A percentile compares a stretch with the other conserved stretches of the same genome.
Conservation (phyloP, 1,140 invertebrate species). For the Brachionus koreanus region DNA sequence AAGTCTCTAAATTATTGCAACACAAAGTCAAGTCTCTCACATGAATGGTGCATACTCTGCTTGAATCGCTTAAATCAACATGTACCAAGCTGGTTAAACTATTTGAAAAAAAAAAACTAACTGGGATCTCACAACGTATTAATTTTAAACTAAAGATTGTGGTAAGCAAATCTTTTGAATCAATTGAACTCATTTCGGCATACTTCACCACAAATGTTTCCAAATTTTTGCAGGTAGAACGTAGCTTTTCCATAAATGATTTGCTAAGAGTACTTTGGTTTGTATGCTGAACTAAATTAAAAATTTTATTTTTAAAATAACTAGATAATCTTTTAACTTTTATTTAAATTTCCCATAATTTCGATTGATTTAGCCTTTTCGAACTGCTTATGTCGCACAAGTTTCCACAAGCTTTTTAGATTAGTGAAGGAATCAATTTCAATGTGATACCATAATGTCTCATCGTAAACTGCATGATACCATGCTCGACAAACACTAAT, state of each 20-base stretch:
- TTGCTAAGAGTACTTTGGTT: not conserved
- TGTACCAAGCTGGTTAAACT: not conserved
- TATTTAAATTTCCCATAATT: constrained; percentile 1
- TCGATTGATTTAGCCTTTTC: not conserved
- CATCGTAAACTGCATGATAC: not conserved
- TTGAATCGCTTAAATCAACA: not conserved
- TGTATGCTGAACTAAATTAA: not conserved
- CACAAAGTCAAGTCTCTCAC: not conserved
- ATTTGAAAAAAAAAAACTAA: not conserved
- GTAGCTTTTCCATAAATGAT: constrained; percentile 1
- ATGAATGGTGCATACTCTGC: not conserved
- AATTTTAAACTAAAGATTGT: not conserved
- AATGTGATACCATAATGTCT: not conserved
- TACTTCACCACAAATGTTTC: not conserved
- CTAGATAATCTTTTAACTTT: not conserved
- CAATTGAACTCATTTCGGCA: constrained; percentile 3
- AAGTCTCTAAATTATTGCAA: not conserved
- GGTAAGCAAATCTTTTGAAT: not conserved
- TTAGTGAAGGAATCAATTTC: not conserved
- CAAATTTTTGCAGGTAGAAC: not conserved
- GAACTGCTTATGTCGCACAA: not conserved
- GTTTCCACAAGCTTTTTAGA: not conserved
- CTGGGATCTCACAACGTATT: not conserved
- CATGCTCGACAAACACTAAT: constrained; percentile 10
- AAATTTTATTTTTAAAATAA: not conserved